Conservation (phyloP, 2,113 vertebrate genomes). For the Triplophysa dalaica region DNA sequence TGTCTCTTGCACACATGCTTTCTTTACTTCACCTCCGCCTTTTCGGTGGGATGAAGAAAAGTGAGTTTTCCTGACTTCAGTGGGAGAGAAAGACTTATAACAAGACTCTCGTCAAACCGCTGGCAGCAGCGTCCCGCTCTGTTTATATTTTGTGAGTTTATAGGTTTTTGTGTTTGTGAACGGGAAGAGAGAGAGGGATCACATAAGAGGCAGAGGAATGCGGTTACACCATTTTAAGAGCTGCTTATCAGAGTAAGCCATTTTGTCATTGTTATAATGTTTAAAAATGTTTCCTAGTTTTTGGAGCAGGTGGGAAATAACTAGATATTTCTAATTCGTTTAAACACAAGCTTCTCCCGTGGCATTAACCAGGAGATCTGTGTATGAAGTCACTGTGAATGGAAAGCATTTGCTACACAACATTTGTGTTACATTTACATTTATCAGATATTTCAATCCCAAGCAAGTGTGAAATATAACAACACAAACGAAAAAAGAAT, state of each 20-base stretch:
- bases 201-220: slow-evolving; percentile 33
- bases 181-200: background rate
- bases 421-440: too few species aligned
- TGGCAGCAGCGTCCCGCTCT: background rate
- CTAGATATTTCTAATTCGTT: too few species aligned
- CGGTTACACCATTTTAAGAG: slow-evolving; percentile 41
- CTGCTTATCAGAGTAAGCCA: slow-evolving; percentile 33
- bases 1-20: background rate
- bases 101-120: slow-evolving; percentile 27
- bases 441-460: too few species aligned
- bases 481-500: too few species aligned
- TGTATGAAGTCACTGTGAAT: background rate
- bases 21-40: background rate
- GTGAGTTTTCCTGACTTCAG: slow-evolving; percentile 1
- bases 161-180: background rate
- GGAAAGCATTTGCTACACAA: background rate
- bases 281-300: background rate
- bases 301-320: background rate
- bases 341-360: background rate
- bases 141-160: slow-evolving; percentile 3
- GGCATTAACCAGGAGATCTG: background rate
- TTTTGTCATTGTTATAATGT: slow-evolving; percentile 27
- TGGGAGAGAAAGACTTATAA: slow-evolving; percentile 14
- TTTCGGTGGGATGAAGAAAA: slow-evolving; percentile 3
- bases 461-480: too few species aligned